Evolutionary conservation across 2,888 invertebrate species (phyloP), one percentile per base, ranked within the genome.

Genomic region (Drosophila ezoana): DNA sequence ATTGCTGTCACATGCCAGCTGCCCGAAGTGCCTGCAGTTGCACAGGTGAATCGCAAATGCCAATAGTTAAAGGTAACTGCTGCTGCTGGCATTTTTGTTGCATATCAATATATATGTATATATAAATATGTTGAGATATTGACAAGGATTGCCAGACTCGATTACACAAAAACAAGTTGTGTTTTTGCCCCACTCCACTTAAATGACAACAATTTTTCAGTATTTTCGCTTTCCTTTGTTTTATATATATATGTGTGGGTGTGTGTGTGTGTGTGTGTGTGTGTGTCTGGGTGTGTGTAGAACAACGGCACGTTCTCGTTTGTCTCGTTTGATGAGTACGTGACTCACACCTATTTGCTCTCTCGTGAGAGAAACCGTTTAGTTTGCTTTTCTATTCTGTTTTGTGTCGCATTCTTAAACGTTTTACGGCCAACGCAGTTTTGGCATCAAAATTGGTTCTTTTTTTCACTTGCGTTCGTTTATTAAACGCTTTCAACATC

Each of bases 1-100:
- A 61, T 72, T 62, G 69, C 76, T 69, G 72, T 75, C 72, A 75
- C 43, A 56, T 56, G 76, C 62, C 72, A 64, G 47, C 32, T 43
- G 40, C 18, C 18, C 38, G 52, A 23, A 23, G 67, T 41, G 67
- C 56, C 56, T 44, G 56, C 74, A 47, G 48, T 20, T 52, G 60
- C 59, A 44, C 57, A 48, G 56, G 51, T 60, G 48, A 35, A 38
- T 37, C 18, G 18, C 6, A 16, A 44, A 51, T n/a, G 32, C 44
- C 58, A 53, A 23, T 37, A 37, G 0, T 51, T 37, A 51, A 57
- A 40, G 43, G 43, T 49, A 63, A 63, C 41, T 62, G 63, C 54
- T 72, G 45, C 33, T 47, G 8, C 47, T 70, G 72, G 47, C 69
- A 52, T 28, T 20, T 51, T 33, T 14, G n/a, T 1, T 40, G 41